A percentile compares a stretch with the other conserved stretches of the same genome.
These are phyloP conservation scores for Antitype chi DNA, from an alignment of 2,888 invertebrate genomes.

Conservation along the genomic window DNA sequence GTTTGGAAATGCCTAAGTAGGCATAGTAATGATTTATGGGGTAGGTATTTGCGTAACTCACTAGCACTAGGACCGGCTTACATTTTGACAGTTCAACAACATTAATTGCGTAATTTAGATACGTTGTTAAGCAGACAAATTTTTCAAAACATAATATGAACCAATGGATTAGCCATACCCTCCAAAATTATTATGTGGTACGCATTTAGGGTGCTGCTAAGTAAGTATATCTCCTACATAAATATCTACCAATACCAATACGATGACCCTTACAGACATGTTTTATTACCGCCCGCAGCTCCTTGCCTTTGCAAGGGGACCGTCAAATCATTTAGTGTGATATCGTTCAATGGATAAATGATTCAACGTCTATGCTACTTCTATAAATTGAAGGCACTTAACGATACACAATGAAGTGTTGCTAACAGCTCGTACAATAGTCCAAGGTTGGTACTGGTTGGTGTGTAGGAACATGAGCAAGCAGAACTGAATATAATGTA, in stretches of 20 bases:
- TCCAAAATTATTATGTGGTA: no score
- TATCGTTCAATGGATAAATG: slow-evolving; percentile 34
- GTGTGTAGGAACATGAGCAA: background rate
- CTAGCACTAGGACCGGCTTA: no score
- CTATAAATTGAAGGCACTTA: slow-evolving; percentile 33
- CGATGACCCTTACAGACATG: slow-evolving; percentile 4
- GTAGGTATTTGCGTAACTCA: no score
- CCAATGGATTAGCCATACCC: no score
- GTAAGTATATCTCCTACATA: background rate
- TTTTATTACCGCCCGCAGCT: slow-evolving; percentile 34
- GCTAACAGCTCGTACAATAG: background rate
- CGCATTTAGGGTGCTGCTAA: background rate
- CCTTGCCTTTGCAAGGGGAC: slow-evolving; percentile 26
- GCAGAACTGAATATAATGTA: background rate
- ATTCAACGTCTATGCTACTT: slow-evolving; percentile 3
- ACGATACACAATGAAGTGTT: slow-evolving; percentile 33
- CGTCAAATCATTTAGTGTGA: slow-evolving; percentile 35
- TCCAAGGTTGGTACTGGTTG: slow-evolving; percentile 1
- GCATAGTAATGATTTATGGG: no score
- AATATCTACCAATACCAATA: background rate
- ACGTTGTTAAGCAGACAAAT: no score
- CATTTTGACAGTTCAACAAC: no score
- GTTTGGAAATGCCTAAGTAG: background rate
- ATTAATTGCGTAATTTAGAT: no score
- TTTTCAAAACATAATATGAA: no score